Conservation (phyloP, 2,888 invertebrate genomes). For the Pterostichus niger region DNA sequence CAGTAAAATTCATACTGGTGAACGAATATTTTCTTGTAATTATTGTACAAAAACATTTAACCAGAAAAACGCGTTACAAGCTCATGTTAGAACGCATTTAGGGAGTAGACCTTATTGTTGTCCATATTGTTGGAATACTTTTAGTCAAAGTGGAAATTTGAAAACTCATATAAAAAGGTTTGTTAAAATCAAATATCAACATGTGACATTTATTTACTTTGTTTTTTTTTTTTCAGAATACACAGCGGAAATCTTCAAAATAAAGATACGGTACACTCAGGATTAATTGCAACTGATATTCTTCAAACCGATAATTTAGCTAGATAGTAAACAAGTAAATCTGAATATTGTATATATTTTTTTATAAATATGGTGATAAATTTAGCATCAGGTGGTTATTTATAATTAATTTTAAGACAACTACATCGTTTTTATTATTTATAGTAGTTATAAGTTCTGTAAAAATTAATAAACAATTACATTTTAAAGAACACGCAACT, state of each 20-base stretch:
- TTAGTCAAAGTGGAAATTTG: constrained; percentile 81
- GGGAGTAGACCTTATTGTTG: constrained; percentile 80
- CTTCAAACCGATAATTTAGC: constrained; percentile 25
- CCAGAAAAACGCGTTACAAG: constrained; percentile 81
- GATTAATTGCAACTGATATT: constrained; percentile 50
- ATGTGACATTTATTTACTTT: not conserved
- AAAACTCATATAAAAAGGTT: constrained; percentile 81
- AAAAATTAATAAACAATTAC: not conserved
- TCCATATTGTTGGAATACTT: constrained; percentile 80
- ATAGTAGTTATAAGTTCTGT: not conserved
- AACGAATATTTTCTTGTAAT: constrained; percentile 80
- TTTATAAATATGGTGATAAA: constrained; percentile 37
- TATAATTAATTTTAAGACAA: constrained; percentile 37
- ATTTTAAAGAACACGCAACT: constrained; percentile 17
- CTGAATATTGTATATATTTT: constrained; percentile 41
- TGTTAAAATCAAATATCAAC: constrained; percentile 22
- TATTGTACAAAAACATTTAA: constrained; percentile 81
- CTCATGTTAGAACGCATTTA: constrained; percentile 81
- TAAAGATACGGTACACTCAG: constrained; percentile 38
- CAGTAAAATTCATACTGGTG: constrained; percentile 79
- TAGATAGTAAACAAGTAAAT: constrained; percentile 7
- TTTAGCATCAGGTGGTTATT: constrained; percentile 16
- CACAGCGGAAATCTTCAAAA: constrained; percentile 28
- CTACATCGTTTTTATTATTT: constrained; percentile 37
- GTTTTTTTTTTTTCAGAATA: constrained; percentile 37